Base-by-base conservation (phyloP, 2,888 invertebrate species). In the Sminthurides aquaticus region DNA sequence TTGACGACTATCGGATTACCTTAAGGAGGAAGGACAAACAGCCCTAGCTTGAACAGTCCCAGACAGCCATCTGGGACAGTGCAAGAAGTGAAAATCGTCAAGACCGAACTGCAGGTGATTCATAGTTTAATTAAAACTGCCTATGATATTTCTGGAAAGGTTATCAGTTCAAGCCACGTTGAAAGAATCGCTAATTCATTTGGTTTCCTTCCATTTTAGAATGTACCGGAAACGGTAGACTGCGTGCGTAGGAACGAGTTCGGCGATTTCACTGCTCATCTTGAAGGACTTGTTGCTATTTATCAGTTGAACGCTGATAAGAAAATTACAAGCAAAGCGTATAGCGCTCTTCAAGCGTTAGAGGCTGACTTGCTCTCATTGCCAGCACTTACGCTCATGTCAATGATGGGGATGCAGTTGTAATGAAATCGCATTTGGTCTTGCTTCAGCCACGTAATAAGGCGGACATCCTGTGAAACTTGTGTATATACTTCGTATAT, bases 271-370 rank as follows among this genome's bases (percentile, higher is more conserved):
- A 90, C 92, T 1, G 86, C 88, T 5, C 96, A 97, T 78, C 79
- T 97, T 18, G 92, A 95, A 79, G 84, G 93, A 0, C 83, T 94
- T 24, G 88, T 90, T 24, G 89, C 92, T 20, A 93, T 96, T 66
- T 97, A 96, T 79, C 91, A 94, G 77, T 81, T 97, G 18, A 92
- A 91, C 80, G 92, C 93, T 11, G 96, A 97, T 77, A 94, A 94
- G 78, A 94, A 93, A 80, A 87, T 92, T 8, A 96, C 93, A 81
- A 89, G 88, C 72, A 94, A 95, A 81, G 94, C 94, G 1, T 95
- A 91, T 77, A 88, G 90, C 76, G 93, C 95, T 18, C 81, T 97
- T 60, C 91, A 92, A 77, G 91, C 93, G 29, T 82, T 97, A 75
- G 96, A 96, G 81, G 86, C 89, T 25, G 96, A 97, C 81, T 82